phyloP scores from a whole-genome alignment of 2,888 invertebrate species.

The Pristionchus fissidentatus region DNA sequence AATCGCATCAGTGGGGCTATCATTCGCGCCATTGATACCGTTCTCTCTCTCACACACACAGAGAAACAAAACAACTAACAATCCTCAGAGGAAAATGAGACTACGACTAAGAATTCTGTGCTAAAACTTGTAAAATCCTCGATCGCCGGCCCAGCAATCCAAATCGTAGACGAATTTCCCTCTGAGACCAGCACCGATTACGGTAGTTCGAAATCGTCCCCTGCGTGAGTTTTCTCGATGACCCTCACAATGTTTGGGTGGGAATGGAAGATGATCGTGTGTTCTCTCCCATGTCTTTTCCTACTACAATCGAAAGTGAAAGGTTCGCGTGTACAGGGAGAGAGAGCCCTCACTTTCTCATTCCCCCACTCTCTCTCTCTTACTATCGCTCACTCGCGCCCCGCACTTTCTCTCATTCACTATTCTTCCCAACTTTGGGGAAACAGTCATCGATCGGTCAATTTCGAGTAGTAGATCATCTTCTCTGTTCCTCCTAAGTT shows the following conservation, averaged over 20 bases:
- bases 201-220: too few species aligned
- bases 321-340: conserved; percentile 29
- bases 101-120: too few species aligned
- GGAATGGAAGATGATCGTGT: too few species aligned
- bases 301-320: conserved; percentile 37
- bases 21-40: too few species aligned
- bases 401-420: conserved; percentile 23
- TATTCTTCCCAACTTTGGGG: not conserved
- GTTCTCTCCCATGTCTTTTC: conserved; percentile 17
- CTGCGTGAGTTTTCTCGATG: too few species aligned
- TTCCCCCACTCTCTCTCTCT: not conserved
- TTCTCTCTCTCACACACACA: too few species aligned
- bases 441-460: conserved; percentile 34
- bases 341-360: conserved; percentile 38
- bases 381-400: not conserved
- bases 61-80: too few species aligned
- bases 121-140: too few species aligned
- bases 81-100: too few species aligned
- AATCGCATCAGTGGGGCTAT: too few species aligned
- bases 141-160: too few species aligned
- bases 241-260: conserved; percentile 15
- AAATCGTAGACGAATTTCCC: too few species aligned
- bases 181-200: not conserved
- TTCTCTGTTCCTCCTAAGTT: conserved; percentile 25
- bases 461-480: conserved; percentile 8